phyloP scores from a whole-genome alignment of 2,797 vertebrate genomes.

The Semotilus atromaculatus region DNA sequence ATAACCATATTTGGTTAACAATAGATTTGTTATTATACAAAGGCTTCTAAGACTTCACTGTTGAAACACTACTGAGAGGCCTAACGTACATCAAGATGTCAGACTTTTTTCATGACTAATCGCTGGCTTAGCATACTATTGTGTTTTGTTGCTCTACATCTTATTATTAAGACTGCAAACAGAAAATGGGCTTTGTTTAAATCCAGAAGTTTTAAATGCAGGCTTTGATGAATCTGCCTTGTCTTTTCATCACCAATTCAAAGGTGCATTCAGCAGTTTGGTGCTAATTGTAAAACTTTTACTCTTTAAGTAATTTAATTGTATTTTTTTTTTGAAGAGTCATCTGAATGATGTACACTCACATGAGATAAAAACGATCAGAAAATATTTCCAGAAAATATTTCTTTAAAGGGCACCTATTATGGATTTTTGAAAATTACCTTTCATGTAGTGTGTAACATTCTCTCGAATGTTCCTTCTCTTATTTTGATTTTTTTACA shows the following conservation, averaged over 20 bases:
- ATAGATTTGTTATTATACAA: constrained; percentile 2
- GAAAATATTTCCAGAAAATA: too few relatives aligned
- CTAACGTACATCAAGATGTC: constrained; percentile 31
- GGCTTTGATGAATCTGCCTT: not conserved
- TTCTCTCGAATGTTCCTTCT: too few relatives aligned
- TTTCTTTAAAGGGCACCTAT: too few relatives aligned
- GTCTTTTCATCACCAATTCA: not conserved
- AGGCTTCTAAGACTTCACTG: constrained; percentile 15
- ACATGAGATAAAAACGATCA: not conserved
- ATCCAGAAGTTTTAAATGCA: not conserved
- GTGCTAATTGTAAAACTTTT: not conserved
- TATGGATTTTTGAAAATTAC: too few relatives aligned
- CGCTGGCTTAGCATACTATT: not conserved
- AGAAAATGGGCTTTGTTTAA: constrained; percentile 2
- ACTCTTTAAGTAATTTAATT: not conserved
- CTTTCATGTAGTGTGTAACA: too few relatives aligned
- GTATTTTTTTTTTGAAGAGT: not conserved
- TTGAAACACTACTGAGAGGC: constrained; percentile 21
- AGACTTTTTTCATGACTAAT: constrained; percentile 8
- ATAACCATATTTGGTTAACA: constrained; percentile 16
- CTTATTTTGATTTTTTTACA: too few relatives aligned
- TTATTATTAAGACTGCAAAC: not conserved
- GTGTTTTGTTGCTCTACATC: not conserved
- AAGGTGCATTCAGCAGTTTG: not conserved
- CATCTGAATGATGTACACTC: not conserved